Evolutionary conservation across 2,113 vertebrate genomes (phyloP).

Genomic region (Tupaia chinensis): DNA sequence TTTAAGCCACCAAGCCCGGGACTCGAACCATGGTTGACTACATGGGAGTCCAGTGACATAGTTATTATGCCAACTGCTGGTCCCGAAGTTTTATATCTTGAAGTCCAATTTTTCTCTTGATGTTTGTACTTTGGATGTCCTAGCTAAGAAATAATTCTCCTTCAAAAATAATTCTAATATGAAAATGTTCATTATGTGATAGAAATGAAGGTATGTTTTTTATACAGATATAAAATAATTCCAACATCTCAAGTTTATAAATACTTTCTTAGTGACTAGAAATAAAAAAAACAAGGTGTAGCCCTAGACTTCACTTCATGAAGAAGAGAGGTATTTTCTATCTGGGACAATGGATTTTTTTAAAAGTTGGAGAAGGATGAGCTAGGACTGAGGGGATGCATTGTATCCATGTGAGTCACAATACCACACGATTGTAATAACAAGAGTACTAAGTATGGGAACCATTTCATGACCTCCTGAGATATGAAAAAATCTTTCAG

Average conservation of each 20-base stretch:
- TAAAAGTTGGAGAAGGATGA: neutral
- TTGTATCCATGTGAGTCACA: conserved; percentile 14
- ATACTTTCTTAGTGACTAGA: neutral
- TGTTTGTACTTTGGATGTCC: neutral
- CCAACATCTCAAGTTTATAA: conserved; percentile 1
- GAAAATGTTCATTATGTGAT: conserved; percentile 20
- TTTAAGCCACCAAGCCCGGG: too few species aligned
- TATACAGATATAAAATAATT: neutral
- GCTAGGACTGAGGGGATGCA: neutral
- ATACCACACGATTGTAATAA: neutral
- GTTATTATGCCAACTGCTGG: too few species aligned
- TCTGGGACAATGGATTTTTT: neutral
- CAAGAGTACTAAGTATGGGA: neutral
- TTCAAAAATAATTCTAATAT: neutral
- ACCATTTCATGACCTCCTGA: neutral
- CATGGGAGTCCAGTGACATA: too few species aligned
- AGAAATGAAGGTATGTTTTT: neutral
- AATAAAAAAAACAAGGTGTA: neutral
- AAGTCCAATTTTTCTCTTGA: neutral
- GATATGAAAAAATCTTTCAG: neutral
- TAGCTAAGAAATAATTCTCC: neutral
- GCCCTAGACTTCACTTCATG: neutral
- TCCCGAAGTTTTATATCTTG: neutral
- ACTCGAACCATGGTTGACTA: too few species aligned
- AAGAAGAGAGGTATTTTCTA: neutral